phyloP scores from a whole-genome alignment of 1,140 invertebrate genomes.

The Drosophila arawakana region DNA sequence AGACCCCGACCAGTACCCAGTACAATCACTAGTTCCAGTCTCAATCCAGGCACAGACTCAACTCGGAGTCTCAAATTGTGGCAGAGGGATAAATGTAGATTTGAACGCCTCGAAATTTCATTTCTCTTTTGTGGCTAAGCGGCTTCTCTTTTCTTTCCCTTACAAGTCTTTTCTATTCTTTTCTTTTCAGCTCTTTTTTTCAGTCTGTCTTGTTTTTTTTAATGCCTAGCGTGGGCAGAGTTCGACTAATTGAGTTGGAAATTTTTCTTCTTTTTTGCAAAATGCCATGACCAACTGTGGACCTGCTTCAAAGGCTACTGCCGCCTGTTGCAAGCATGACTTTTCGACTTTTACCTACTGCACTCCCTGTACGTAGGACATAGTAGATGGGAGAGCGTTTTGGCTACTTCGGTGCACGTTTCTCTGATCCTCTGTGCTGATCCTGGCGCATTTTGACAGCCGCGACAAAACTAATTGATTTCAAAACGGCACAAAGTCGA shows the following conservation, averaged over 20 bases:
- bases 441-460: slow-evolving; percentile 71
- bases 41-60: slow-evolving; percentile 7
- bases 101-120: slow-evolving; percentile 76
- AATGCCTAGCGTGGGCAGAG: slow-evolving; percentile 47
- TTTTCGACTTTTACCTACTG: slow-evolving; percentile 60
- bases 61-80: slow-evolving; percentile 16
- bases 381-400: not conserved
- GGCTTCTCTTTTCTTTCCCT: slow-evolving; percentile 49
- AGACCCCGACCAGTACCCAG: not conserved
- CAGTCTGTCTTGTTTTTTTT: slow-evolving; percentile 12
- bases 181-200: slow-evolving; percentile 16
- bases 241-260: slow-evolving; percentile 80
- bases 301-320: slow-evolving; percentile 48
- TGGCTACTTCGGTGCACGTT: slow-evolving; percentile 21
- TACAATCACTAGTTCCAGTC: not conserved
- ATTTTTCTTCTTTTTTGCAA: slow-evolving; percentile 61
- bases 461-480: slow-evolving; percentile 84
- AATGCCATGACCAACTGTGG: slow-evolving; percentile 58
- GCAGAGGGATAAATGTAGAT: slow-evolving; percentile 74
- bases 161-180: slow-evolving; percentile 15
- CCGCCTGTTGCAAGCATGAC: slow-evolving; percentile 50
- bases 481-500: slow-evolving; percentile 63
- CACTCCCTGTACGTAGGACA: not conserved
- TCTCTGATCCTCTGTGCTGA: not conserved
- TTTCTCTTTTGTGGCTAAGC: slow-evolving; percentile 60